These are phyloP conservation scores for Aptenodytes patagonicus DNA, from an alignment of 2,113 vertebrate genomes.

Conservation along the genomic window DNA sequence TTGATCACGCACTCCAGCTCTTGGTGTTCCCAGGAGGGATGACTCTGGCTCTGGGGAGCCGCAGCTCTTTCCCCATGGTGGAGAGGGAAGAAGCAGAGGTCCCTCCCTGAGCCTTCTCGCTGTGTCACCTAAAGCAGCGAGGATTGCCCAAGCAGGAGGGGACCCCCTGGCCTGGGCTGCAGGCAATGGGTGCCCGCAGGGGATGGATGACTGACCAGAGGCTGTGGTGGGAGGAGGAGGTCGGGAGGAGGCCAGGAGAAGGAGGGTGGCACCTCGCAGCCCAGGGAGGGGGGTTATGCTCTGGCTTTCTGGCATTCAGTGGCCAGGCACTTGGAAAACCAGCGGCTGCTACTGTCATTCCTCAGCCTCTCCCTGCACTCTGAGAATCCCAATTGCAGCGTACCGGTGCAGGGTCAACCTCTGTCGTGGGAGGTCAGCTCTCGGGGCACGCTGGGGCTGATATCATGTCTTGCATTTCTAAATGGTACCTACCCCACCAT, in stretches of 20 bases:
- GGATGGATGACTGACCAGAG: not conserved
- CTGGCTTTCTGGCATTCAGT: not conserved
- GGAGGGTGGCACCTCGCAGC: not conserved
- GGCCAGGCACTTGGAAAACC: not conserved
- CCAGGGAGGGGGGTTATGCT: not conserved
- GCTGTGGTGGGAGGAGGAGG: not conserved
- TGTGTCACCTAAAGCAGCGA: too few species aligned
- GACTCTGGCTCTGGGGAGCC: not conserved
- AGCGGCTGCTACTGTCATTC: rapidly evolving
- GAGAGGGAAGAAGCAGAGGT: not conserved
- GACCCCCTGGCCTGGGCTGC: not conserved
- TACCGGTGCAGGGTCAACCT: not conserved
- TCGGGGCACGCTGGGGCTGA: not conserved
- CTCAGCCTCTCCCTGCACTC: not conserved
- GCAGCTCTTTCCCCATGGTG: not conserved
- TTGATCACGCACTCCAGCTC: not conserved
- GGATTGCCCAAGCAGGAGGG: not conserved
- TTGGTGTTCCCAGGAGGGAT: not conserved
- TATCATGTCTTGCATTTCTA: not conserved
- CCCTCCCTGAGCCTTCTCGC: not conserved
- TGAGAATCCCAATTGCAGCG: rapidly evolving
- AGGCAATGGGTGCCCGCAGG: not conserved
- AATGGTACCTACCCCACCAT: not conserved
- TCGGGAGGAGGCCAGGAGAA: not conserved
- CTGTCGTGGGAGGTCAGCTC: not conserved